A percentile compares a stretch with the other conserved stretches of the same genome.
These are phyloP conservation scores for Drosophila nr. perissopoda DNA, from an alignment of 2,888 invertebrate species.

Conservation along the genomic window DNA sequence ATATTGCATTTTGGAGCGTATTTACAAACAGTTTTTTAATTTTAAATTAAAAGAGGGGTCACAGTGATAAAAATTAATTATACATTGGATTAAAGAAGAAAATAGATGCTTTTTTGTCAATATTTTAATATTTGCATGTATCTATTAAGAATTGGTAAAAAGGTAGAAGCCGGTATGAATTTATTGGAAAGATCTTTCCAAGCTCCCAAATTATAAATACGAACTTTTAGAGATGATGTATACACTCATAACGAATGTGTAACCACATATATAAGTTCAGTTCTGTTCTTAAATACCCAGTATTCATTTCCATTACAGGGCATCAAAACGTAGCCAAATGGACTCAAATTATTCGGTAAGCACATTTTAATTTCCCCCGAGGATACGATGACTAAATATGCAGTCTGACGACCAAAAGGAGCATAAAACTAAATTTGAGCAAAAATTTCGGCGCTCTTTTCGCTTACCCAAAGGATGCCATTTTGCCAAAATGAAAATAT, in stretches of 20 bases:
- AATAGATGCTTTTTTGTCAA: too few species aligned
- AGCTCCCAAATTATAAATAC: background rate
- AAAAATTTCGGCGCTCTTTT: constrained; percentile 37
- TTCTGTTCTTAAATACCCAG: background rate
- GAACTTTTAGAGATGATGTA: background rate
- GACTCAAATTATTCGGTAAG: constrained; percentile 55
- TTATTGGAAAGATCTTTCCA: background rate
- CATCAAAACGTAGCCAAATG: constrained; percentile 34
- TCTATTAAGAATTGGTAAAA: too few species aligned
- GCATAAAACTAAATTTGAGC: constrained; percentile 56
- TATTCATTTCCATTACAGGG: background rate
- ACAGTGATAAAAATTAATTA: background rate
- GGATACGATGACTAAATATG: constrained; percentile 61
- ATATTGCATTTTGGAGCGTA: background rate
- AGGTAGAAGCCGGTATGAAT: background rate
- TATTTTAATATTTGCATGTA: too few species aligned
- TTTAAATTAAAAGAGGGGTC: background rate
- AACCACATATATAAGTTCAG: background rate
- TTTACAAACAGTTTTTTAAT: background rate
- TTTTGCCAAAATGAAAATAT: constrained; percentile 67
- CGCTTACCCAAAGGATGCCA: constrained; percentile 63
- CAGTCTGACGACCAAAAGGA: constrained; percentile 41
- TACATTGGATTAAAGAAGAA: background rate
- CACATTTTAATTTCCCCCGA: constrained; percentile 75
- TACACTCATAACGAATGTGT: background rate